Percentiles rank a stretch among this genome's conserved stretches.
These are phyloP conservation scores for Ptychadena robeensis DNA, from an alignment of 2,797 vertebrate species.

Conservation along the genomic window DNA sequence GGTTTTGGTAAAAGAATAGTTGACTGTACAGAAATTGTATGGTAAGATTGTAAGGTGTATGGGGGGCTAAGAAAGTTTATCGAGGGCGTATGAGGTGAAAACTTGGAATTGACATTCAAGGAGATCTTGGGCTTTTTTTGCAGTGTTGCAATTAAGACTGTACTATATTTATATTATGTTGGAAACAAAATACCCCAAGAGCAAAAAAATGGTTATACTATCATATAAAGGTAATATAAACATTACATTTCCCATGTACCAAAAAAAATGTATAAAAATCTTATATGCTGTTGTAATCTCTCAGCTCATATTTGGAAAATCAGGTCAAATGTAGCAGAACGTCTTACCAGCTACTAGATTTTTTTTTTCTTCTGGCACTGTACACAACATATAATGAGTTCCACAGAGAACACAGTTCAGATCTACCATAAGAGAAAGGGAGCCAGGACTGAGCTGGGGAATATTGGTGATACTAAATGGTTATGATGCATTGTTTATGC, in stretches of 20 bases:
- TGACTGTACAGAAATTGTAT: too few relatives aligned
- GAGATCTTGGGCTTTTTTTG: too few relatives aligned
- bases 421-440: constrained; percentile 29
- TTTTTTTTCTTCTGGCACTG: constrained; percentile 13
- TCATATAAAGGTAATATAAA: not conserved
- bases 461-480: constrained; percentile 43
- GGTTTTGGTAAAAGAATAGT: too few relatives aligned
- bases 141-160: too few relatives aligned
- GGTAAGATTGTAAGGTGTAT: too few relatives aligned
- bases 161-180: too few relatives aligned
- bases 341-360: constrained; percentile 13
- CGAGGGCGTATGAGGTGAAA: too few relatives aligned
- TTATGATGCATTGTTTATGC: constrained; percentile 41
- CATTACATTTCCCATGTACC: not conserved
- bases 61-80: too few relatives aligned
- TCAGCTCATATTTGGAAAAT: constrained; percentile 20
- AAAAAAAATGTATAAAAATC: not conserved
- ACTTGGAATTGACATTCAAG: too few relatives aligned
- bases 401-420: constrained; percentile 46
- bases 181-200: not conserved
- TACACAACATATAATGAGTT: constrained; percentile 45
- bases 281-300: not conserved
- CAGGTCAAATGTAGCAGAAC: constrained; percentile 21
- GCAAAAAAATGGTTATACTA: not conserved
- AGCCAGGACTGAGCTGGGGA: constrained; percentile 7